Evolutionary conservation across 2,113 vertebrate genomes (phyloP).

Genomic region (Hippocampus barbouri): DNA sequence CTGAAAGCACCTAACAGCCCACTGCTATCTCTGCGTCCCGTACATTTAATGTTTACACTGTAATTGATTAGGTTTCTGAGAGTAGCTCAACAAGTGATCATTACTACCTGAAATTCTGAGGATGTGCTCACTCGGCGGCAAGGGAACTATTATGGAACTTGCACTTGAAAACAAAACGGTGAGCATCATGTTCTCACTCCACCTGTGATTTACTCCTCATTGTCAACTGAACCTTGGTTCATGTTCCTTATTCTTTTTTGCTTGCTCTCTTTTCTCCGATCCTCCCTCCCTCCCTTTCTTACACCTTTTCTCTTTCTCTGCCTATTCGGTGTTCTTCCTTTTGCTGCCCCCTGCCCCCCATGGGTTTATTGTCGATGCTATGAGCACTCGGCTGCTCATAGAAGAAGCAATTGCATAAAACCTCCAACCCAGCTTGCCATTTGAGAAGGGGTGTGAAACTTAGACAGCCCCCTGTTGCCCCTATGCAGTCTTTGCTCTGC

Average conservation of each 20-base stretch:
- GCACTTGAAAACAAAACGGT: constrained; percentile 35
- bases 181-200: constrained; percentile 45
- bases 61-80: constrained; percentile 49
- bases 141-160: constrained; percentile 41
- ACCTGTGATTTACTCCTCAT: constrained; percentile 52
- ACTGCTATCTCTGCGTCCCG: constrained; percentile 27
- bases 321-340: constrained; percentile 37
- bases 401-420: constrained; percentile 40
- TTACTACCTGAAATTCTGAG: constrained; percentile 40
- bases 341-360: not conserved
- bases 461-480: constrained; percentile 17
- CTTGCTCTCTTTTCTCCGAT: constrained; percentile 6
- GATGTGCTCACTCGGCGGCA: constrained; percentile 13
- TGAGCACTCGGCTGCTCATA: constrained; percentile 21
- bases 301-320: constrained; percentile 26
- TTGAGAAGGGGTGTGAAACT: constrained; percentile 48
- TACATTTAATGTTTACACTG: constrained; percentile 57
- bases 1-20: constrained; percentile 38
- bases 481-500: constrained; percentile 27
- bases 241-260: constrained; percentile 3
- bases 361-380: constrained; percentile 9
- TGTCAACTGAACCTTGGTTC: constrained; percentile 29
- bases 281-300: constrained; percentile 18
- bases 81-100: constrained; percentile 58
- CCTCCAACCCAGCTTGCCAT: constrained; percentile 25